Evolutionary conservation across 2,797 vertebrate genomes (phyloP), one percentile per base, ranked within the genome.

Genomic region (Tadarida brasiliensis): DNA sequence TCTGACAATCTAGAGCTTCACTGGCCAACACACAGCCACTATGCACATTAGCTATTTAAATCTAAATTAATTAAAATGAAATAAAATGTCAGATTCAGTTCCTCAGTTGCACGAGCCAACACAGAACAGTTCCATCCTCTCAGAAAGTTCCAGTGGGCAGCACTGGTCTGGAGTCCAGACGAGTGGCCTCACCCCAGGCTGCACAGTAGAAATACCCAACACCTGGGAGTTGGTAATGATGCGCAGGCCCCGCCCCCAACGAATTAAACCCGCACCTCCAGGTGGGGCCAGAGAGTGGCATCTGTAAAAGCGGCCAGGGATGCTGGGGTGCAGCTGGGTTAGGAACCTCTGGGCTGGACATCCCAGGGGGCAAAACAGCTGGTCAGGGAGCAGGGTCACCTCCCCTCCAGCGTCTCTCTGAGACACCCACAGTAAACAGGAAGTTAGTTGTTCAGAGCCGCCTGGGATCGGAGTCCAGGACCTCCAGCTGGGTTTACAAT

Each of bases 401-500:
- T 74, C n/a, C 78, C 17, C 39, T 56, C 17, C 63, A 61, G n/a
- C 2, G 0, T 28, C 65, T 24, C 65, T 74, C 85, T 33, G 28
- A 95, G 26, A 49, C 70, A 28, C 77, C 77, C 30, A 59, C 28
- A 86, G 35, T 71, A 88, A 91, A 94, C 68, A 77, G 87, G 78
- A 94, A 95, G 35, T 65, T 47, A 93, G 19, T 35, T 71, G 68
- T 86, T 91, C 47, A 61, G 33, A 4, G 24, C 20, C n/a, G 57
- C 51, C 90, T 20, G 51, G 63, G 22, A 65, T 73, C 20, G n/a
- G 67, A 51, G 26, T 51, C n/a, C 71, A 70, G 51, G 30, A 7
- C 44, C 47, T 80, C 71, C 49, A 22, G 33, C 94, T 78, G 93
- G 84, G 6, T 65, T 35, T 22, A 44, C 67, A 3, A 4, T 16